Evolutionary conservation across 2,797 vertebrate genomes (phyloP), one percentile per base, ranked within the genome.

Genomic region (Pelobates cultripes): DNA sequence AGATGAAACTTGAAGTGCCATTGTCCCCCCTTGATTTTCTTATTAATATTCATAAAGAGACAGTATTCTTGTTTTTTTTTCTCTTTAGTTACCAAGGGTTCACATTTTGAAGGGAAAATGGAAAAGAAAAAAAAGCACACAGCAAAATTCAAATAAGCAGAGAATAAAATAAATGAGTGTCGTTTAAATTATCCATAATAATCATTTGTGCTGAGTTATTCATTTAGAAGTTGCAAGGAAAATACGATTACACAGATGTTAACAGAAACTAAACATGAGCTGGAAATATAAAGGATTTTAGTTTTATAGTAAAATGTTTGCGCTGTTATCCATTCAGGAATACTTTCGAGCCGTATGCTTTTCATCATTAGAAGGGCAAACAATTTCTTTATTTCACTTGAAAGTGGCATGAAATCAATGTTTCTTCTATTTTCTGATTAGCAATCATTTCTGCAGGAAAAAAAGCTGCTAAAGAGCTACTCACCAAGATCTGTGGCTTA

Each of bases 1-100:
- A 94, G 95, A 96, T 95, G 96, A 96, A 95, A 96, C 95, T 96
- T 94, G 94, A 96, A 95, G 94, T 95, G 93, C 94, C 92, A 92
- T 95, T 91, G 92, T 94, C 92, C 90, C 88, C 87, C 91, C 90
- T 91, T 91, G 94, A 51, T 92, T 92, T 88, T 88, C 91, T 91
- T 88, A 93, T 94, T 94, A 93, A 92, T 91, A 94, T 94, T 94
- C 93, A 89, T 90, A 89, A 90, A 90, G 92, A 91, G 90, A 90
- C 85, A 84, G 90, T 85, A 87, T 86, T 88, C 88, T 91, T 85
- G 80, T 89, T 88, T 90, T 85, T 89, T 88, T 90, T 28, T 28
- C 28, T 28, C 87, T 83, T 64, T 75, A 84, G 43, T 84, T 79
- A 64, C 72, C 86, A 74, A 88, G 88, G 82, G 86, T 86, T 90